Base-by-base conservation (phyloP, 2,113 vertebrate species). In the Dasyprocta punctata region DNA sequence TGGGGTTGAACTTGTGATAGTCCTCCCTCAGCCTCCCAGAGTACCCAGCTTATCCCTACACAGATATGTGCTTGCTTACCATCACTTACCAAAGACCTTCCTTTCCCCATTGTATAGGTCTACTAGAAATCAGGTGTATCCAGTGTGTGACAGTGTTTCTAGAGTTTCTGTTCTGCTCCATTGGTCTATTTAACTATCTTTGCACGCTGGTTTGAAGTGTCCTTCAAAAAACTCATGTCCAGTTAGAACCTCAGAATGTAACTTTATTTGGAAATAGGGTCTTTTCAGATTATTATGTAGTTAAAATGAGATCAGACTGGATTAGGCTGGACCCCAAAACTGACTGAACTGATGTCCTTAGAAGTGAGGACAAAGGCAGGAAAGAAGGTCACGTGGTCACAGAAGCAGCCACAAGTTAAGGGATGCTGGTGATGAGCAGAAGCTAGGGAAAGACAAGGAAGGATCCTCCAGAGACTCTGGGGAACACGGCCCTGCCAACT, bases 1-100 rank as follows among this genome's bases (percentile, higher is more conserved):
- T 28, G 41, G 12, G 11, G 4, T 26, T 75, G 24, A 44, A 75
- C 12, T 75, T 75, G 20, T 44, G 38, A 75, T 24, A 11, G n/a
- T 24, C 24, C 41, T 75, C 38, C 71, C 41, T 75, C 41, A 41
- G 41, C 38, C 24, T 75, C 41, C 73, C 44, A 54, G 52, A 54
- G 54, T 14, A 16, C 54, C 54, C 54, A 47, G 26, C 41, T 89
- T 52, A 90, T 85, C 44, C 36, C 44, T 24, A 75, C 44, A 24
- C 11, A 69, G 33, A 88, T 83, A 88, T 89, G 90, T 60, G 89
- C 22, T 81, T 81, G 63, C 36, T 95, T 33, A 75, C 47, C 7
- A 61, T 52, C 11, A 80, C 94, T 96, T 65, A 92, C 54, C 44
- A 93, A 95, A 95, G 93, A 60, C 20, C 11, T 49, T 44, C 16